Percentiles rank a stretch among this genome's conserved stretches.
These are phyloP conservation scores for Zophobas atratus DNA, from an alignment of 1,140 invertebrate species.

Conservation along the genomic window DNA sequence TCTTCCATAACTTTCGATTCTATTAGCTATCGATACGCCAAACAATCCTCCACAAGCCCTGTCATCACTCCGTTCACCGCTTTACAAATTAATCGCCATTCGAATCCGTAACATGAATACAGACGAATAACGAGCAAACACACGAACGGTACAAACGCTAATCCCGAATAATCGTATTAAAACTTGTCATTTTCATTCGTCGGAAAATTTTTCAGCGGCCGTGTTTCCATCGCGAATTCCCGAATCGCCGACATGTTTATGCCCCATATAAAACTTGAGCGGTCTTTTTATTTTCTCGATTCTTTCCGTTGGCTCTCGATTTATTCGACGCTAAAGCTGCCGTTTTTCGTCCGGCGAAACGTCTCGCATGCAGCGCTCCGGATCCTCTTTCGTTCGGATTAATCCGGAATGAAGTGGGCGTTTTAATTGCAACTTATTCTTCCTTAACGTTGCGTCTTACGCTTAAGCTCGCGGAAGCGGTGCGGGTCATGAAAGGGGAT, in stretches of 20 bases:
- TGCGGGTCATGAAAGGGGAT: conserved; percentile 27
- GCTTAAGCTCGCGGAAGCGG: conserved; percentile 17
- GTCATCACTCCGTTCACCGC: conserved; percentile 10
- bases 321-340: background rate
- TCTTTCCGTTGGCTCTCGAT: conserved; percentile 14
- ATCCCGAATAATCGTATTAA: conserved; percentile 35
- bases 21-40: no score
- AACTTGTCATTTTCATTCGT: conserved; percentile 26
- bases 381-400: conserved; percentile 18
- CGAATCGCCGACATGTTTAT: conserved; percentile 35
- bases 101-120: conserved; percentile 11
- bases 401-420: conserved; percentile 27
- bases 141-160: conserved; percentile 27
- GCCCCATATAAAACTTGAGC: background rate
- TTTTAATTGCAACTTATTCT: conserved; percentile 37
- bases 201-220: conserved; percentile 18
- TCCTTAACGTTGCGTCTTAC: conserved; percentile 31
- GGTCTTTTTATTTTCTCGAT: background rate
- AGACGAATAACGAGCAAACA: conserved; percentile 19
- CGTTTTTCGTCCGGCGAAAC: background rate
- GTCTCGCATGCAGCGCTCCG: conserved; percentile 6
- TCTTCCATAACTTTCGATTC: no score
- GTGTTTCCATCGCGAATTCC: no score
- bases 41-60: background rate
- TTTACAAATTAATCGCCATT: conserved; percentile 28